Percentiles rank a stretch among this genome's conserved stretches.
These are phyloP conservation scores for Physeter macrocephalus DNA, from an alignment of 2,113 vertebrate genomes.

Conservation along the genomic window DNA sequence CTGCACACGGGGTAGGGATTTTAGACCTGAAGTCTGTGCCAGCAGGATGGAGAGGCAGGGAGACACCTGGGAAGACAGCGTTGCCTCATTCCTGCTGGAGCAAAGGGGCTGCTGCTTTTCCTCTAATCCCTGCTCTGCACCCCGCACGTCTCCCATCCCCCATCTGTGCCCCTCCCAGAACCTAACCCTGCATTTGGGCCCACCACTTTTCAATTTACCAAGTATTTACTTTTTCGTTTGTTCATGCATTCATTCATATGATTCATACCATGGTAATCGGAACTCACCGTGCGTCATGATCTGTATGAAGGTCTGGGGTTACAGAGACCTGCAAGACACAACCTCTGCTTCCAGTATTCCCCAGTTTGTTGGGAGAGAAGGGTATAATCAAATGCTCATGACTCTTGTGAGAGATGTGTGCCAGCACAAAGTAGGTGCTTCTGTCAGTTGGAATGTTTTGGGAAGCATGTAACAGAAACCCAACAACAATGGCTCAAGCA, in stretches of 20 bases:
- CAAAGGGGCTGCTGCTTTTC: background rate
- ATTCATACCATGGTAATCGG: background rate
- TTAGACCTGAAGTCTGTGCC: background rate
- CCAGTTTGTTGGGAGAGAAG: background rate
- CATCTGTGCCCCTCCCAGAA: background rate
- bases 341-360: background rate
- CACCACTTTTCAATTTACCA: background rate
- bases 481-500: background rate
- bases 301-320: background rate
- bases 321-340: background rate
- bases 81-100: background rate
- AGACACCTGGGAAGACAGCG: accelerated
- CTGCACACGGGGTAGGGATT: accelerated
- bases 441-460: too few species aligned
- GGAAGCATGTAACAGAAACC: background rate
- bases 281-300: background rate
- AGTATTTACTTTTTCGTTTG: background rate
- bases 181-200: background rate
- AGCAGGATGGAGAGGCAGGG: accelerated
- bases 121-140: background rate
- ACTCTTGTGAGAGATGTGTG: background rate
- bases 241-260: background rate
- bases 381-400: background rate
- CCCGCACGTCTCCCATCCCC: background rate
- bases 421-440: background rate